Percentiles rank a stretch among this genome's conserved stretches.
Conservation (phyloP, 23 tunicate genomes). For the Ascidia mentula region DNA sequence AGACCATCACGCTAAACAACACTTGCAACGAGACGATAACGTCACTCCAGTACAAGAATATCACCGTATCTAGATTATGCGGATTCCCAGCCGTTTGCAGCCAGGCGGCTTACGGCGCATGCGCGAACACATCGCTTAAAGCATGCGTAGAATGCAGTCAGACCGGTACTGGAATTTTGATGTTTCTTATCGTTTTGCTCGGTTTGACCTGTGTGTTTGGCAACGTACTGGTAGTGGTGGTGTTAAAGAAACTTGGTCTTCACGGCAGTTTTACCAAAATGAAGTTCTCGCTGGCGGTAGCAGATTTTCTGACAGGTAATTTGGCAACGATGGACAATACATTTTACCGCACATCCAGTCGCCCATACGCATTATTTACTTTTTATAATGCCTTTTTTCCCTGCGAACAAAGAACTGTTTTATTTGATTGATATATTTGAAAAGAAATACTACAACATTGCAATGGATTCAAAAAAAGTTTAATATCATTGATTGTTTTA, state of each 20-base stretch:
- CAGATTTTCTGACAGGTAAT: background rate
- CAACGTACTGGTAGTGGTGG: too few relatives aligned
- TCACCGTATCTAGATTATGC: background rate
- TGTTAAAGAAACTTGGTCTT: background rate
- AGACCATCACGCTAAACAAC: background rate
- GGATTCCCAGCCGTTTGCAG: background rate
- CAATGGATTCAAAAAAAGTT: background rate
- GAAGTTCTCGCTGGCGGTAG: background rate
- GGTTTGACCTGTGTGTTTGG: too few relatives aligned
- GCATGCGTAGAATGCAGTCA: background rate
- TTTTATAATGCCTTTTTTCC: too few relatives aligned
- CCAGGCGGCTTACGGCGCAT: background rate
- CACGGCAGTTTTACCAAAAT: background rate
- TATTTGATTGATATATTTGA: too few relatives aligned
- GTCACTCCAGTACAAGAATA: background rate
- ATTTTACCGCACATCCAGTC: too few relatives aligned
- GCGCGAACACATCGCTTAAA: background rate
- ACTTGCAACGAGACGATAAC: background rate
- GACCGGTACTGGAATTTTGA: background rate
- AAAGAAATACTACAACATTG: background rate
- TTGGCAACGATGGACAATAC: too few relatives aligned
- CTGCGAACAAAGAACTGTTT: too few relatives aligned
- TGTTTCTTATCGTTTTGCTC: too few relatives aligned
- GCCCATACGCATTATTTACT: too few relatives aligned
- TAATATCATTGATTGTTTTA: too few relatives aligned